Conservation (phyloP, 2,797 vertebrate genomes). For the Syndactyla subalaris region DNA sequence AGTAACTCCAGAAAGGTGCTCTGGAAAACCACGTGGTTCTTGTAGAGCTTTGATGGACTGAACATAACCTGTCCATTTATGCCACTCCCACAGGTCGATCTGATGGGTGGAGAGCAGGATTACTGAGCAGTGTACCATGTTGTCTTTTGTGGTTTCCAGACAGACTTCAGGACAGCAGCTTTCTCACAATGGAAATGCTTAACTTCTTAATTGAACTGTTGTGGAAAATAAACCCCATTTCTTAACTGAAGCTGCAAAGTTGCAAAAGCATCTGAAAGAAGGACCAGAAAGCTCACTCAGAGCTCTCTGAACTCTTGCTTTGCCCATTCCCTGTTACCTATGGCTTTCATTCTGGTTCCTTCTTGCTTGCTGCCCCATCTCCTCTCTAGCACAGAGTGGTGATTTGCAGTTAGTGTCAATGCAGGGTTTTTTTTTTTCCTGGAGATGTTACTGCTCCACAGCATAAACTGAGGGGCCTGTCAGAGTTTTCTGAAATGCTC, state of each 20-base stretch:
- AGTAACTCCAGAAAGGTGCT: not conserved
- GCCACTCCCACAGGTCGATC: not conserved
- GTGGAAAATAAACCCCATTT: not conserved
- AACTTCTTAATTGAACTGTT: not conserved
- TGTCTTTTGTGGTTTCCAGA: not conserved
- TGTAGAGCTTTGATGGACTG: not conserved
- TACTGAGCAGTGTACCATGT: not conserved
- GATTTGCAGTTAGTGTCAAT: not conserved
- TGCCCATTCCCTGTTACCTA: not conserved
- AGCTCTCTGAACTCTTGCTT: not conserved
- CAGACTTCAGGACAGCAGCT: not conserved
- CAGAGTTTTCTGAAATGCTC: not conserved
- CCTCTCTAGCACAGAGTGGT: not conserved
- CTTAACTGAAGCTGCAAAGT: not conserved
- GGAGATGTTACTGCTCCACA: not conserved
- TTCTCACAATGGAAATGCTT: not conserved
- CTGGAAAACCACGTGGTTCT: not conserved
- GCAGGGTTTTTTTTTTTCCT: not conserved
- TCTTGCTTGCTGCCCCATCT: not conserved
- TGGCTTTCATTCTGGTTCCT: not conserved
- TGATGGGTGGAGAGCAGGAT: not conserved
- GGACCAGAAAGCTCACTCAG: not conserved
- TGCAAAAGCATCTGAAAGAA: not conserved
- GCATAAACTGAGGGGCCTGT: not conserved
- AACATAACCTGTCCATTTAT: accelerated